Conservation (phyloP, 2,888 invertebrate species). For the Dolomedes plantarius region DNA sequence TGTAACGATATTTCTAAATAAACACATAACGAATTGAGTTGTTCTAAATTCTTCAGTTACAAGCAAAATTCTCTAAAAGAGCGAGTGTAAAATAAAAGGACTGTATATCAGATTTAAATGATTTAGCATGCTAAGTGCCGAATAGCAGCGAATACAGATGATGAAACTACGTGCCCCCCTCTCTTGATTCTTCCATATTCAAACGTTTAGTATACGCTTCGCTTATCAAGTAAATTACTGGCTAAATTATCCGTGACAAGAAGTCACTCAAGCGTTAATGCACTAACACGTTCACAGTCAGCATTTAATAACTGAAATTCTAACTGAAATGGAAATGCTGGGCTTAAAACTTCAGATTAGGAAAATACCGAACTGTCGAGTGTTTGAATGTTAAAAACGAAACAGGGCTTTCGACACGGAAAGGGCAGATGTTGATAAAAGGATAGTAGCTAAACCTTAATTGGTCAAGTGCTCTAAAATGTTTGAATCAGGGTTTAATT, state of each 20-base stretch:
- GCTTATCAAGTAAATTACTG: conserved; percentile 3
- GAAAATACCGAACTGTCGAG: neutral
- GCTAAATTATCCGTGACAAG: conserved; percentile 9
- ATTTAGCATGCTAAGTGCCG: neutral
- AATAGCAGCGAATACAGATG: neutral
- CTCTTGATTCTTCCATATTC: neutral
- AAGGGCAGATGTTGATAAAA: neutral
- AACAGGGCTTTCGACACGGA: neutral
- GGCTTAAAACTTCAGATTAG: neutral
- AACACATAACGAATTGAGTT: no score
- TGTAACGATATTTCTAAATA: no score
- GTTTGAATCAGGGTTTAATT: no score
- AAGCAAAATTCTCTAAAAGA: no score
- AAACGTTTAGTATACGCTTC: neutral
- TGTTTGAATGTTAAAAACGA: neutral
- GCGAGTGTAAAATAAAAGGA: no score
- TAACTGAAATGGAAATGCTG: neutral
- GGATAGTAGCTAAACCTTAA: neutral
- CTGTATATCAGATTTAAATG: neutral
- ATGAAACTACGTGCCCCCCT: neutral
- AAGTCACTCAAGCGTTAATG: conserved; percentile 4
- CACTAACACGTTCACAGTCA: neutral
- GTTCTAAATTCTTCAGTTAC: no score
- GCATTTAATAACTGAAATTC: conserved; percentile 1
- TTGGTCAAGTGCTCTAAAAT: neutral